A percentile compares a stretch with the other conserved stretches of the same genome.
These are phyloP conservation scores for Axea sp. DNA, from an alignment of 2,888 invertebrate species.

Conservation along the genomic window DNA sequence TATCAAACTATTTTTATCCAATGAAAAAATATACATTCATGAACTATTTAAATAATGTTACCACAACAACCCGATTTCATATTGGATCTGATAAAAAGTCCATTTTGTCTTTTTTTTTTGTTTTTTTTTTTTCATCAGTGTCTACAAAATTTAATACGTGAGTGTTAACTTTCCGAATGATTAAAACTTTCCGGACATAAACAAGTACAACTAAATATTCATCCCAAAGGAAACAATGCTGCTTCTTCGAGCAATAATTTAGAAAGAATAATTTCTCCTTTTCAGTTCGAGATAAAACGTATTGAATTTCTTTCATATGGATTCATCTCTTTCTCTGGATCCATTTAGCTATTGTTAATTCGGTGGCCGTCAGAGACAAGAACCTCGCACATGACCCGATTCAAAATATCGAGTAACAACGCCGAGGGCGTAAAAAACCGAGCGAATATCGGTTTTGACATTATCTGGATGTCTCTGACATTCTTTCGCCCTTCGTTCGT, in stretches of 20 bases:
- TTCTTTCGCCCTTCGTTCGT: constrained; percentile 44
- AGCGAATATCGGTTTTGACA: constrained; percentile 49
- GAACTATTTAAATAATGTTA: constrained; percentile 14
- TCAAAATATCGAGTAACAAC: constrained; percentile 44
- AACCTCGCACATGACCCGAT: constrained; percentile 29
- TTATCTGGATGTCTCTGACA: constrained; percentile 51
- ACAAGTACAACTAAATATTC: constrained; percentile 10
- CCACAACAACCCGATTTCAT: constrained; percentile 3
- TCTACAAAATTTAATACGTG: too few species aligned
- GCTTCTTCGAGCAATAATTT: neutral
- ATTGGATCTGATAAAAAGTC: constrained; percentile 2
- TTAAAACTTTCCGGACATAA: neutral
- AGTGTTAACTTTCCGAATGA: too few species aligned
- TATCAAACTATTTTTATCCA: constrained; percentile 10
- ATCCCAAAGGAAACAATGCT: constrained; percentile 26
- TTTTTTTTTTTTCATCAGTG: too few species aligned
- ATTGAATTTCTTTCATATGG: constrained; percentile 22
- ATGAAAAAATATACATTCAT: constrained; percentile 2
- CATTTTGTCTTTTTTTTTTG: constrained; percentile 1
- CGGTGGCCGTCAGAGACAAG: neutral
- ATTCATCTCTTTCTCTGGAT: constrained; percentile 17
- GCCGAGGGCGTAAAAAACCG: constrained; percentile 28
- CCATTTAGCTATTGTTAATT: constrained; percentile 43
- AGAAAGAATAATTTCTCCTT: constrained; percentile 23
- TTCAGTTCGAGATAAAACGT: constrained; percentile 21